Percentiles rank a stretch among this genome's conserved stretches.
Evolutionary conservation across 1,140 invertebrate species (phyloP).

Genomic region (Pinna nobilis): DNA sequence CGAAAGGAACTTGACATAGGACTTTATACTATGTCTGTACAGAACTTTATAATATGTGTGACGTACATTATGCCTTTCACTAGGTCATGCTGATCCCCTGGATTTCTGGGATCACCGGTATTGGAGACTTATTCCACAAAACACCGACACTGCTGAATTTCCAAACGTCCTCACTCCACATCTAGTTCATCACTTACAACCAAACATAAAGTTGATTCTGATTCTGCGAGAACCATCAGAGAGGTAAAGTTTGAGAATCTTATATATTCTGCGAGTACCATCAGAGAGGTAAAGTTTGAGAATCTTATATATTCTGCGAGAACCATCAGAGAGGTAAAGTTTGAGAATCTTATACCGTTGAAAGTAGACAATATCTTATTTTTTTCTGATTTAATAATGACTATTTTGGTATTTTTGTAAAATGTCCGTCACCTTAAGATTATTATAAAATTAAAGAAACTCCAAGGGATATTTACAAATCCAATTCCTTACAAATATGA

Average conservation of each 20-base stretch:
- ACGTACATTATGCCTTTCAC: background rate
- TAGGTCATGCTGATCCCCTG: conserved; percentile 24
- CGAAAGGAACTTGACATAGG: background rate
- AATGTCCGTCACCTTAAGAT: too few species aligned
- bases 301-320: too few species aligned
- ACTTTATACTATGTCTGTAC: background rate
- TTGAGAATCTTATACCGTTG: too few species aligned
- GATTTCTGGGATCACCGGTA: conserved; percentile 23
- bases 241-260: conserved; percentile 11
- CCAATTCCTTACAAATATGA: too few species aligned
- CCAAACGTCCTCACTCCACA: conserved; percentile 14
- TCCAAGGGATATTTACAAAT: too few species aligned
- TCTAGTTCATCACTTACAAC: conserved; percentile 19
- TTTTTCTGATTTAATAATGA: too few species aligned
- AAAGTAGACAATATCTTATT: too few species aligned
- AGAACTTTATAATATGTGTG: background rate
- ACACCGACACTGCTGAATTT: background rate
- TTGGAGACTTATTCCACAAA: conserved; percentile 25
- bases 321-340: conserved; percentile 20
- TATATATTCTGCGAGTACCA: conserved; percentile 20
- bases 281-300: conserved; percentile 15
- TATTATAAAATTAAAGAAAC: too few species aligned
- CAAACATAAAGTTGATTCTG: conserved; percentile 18
- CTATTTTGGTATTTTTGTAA: too few species aligned
- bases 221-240: conserved; percentile 23